A percentile compares a stretch with the other conserved stretches of the same genome.
These are phyloP conservation scores for Pycnomerus fuliginosus DNA, from an alignment of 2,888 invertebrate species.

Conservation along the genomic window DNA sequence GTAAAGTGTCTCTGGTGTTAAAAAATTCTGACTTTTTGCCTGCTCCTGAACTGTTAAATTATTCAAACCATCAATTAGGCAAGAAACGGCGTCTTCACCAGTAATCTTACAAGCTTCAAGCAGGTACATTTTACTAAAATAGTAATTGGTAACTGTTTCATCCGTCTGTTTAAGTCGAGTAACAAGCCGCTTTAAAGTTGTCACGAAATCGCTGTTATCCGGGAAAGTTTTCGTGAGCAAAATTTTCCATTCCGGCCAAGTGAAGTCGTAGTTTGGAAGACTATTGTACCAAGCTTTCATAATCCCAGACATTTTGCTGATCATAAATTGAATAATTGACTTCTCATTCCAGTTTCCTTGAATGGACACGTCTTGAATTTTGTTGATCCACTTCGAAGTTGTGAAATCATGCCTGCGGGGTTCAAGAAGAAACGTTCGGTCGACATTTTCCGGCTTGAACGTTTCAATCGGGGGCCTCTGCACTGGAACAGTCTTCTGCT, in stretches of 20 bases:
- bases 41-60: slow-evolving; percentile 26
- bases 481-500: not conserved
- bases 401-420: slow-evolving; percentile 32
- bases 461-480: not conserved
- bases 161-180: slow-evolving; percentile 32
- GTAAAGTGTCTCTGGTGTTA: slow-evolving; percentile 38
- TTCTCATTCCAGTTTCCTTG: slow-evolving; percentile 34
- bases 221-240: slow-evolving; percentile 38
- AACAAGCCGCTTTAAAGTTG: slow-evolving; percentile 33
- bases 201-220: slow-evolving; percentile 37
- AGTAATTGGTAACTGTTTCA: slow-evolving; percentile 38
- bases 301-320: slow-evolving; percentile 37
- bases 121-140: slow-evolving; percentile 39
- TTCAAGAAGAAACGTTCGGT: slow-evolving; percentile 5
- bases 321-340: slow-evolving; percentile 32
- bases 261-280: slow-evolving; percentile 32
- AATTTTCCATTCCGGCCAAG: slow-evolving; percentile 40
- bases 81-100: slow-evolving; percentile 40
- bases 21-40: slow-evolving; percentile 32
- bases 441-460: slow-evolving; percentile 5
- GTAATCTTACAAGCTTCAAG: slow-evolving; percentile 39
- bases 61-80: slow-evolving; percentile 38
- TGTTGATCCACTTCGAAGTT: slow-evolving; percentile 40
- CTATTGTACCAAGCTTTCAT: slow-evolving; percentile 41
- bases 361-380: slow-evolving; percentile 34